Base-by-base conservation (phyloP, 2,113 vertebrate genomes). In the Crotalus helleri region DNA sequence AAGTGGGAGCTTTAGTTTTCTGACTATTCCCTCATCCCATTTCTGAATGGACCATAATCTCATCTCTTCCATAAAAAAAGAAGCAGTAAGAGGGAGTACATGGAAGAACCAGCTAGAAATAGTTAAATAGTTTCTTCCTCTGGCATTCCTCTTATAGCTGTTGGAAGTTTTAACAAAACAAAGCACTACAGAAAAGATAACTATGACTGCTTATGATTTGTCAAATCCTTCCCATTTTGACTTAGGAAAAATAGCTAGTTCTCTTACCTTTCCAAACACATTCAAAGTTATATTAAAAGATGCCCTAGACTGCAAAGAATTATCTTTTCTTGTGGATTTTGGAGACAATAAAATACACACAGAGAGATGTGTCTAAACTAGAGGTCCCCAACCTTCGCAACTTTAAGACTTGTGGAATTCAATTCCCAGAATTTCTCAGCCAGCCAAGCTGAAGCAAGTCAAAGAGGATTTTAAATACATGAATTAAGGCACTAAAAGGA, bases 401-500 rank as follows among this genome's bases (percentile, higher is more conserved):
- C 46, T 49, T 49, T 49, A 49, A 49, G 46, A 49, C 46, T 6
- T 49, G 46, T 49, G 46, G 46, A 49, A 5, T 49, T 49, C 46
- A 49, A 49, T 6, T 49, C 46, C 6, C 46, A 49, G 5, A 49
- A 49, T 49, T 49, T 6, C 46, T 49, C 46, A 49, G 46, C 46
- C 46, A 49, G 46, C 46, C 46, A 49, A 49, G 46, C 12, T 24
- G 24, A 91, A 46, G 1, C n/a, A 69, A 26, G 51, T 89, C 59
- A 58, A 58, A 7, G 13, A 55, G 57, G 17, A 57, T 88, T 87
- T 61, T 69, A 51, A 54, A 61, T 58, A 89, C 91, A 54, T 85
- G 92, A 44, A 74, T 64, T 44, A 29, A 44, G 54, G 94, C 39
- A 39, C 21, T 91, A 88, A 95, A 95, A 85, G n/a, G 44, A 33